Base-by-base conservation (phyloP, 2,888 invertebrate species). In the Papilio gigon region DNA sequence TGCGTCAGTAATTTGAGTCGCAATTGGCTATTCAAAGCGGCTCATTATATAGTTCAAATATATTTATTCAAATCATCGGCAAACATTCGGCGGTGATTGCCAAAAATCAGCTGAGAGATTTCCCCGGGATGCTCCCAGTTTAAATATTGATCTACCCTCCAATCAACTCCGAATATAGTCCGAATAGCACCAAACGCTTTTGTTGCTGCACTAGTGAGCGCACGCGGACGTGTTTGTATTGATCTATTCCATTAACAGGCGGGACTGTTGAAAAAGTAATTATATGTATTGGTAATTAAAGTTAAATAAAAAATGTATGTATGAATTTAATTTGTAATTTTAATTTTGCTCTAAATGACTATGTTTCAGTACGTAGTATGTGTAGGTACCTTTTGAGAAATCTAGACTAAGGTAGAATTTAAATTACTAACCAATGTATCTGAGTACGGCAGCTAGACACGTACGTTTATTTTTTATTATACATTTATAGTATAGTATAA, bases 121-220 rank as follows among this genome's bases (percentile, higher is more conserved):
- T 59, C 59, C 42, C 40, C 42, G 61, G 53, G 68, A 68, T 61
- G 68, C 60, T 40, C 25, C 53, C 30, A 14, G 68, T 70, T 71
- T 70, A 72, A 74, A 74, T 71, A 70, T 74, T 74, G 71, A 72
- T 71, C 64, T 70, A 60, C 65, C 71, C 71, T 74, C 70, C 72
- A 74, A 72, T 74, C 74, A 71, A 68, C 27, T 72, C 61, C 63
- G 68, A 71, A 71, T 71, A 71, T 71, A 64, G 68, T 67, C 65
- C 68, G 71, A 71, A 70, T 65, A 72, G 50, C 53, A 61, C 9
- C 53, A 33, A 67, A 67, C 61, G 59, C 35, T 68, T 63, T 68
- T 64, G 44, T 68, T 64, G 37, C 37, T 64, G 47, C 33, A 27
- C 27, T 50, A 50, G 37, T 37, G 66, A 50, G 14, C 27, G 56